Conservation (phyloP, 2,888 invertebrate genomes). For the Parapristionchus giblindavisi region DNA sequence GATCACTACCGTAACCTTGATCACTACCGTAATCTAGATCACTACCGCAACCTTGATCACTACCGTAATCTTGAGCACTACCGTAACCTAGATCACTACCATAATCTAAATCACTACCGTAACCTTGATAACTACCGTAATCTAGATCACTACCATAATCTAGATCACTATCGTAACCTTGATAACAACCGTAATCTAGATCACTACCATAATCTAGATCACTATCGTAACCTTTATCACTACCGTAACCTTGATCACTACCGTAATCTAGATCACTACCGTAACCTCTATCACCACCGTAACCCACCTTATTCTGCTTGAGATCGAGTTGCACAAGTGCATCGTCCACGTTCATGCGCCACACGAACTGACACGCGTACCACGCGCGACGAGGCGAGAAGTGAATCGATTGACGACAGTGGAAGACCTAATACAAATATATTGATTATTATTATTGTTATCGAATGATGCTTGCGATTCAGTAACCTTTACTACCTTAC, state of each 20-base stretch:
- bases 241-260: neutral
- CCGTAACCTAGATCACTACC: neutral
- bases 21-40: neutral
- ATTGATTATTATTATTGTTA: too few species aligned
- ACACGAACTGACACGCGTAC: conserved; percentile 64
- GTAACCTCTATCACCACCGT: neutral
- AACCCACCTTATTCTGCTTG: conserved; percentile 55
- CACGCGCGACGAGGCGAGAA: conserved; percentile 64
- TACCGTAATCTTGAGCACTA: neutral
- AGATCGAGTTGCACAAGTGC: conserved; percentile 60
- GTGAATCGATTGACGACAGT: conserved; percentile 57
- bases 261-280: conserved; percentile 34
- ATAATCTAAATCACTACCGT: conserved; percentile 35
- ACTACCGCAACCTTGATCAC: neutral
- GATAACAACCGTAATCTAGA: too few species aligned
- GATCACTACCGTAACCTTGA: conserved; percentile 2
- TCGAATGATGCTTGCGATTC: too few species aligned
- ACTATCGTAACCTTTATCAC: neutral
- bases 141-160: conserved; percentile 34
- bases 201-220: neutral
- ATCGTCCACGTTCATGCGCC: conserved; percentile 65
- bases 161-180: neutral
- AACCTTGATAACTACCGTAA: neutral
- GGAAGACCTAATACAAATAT: conserved; percentile 48
- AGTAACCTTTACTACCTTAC: too few species aligned